Conservation (phyloP, 37 sponge, comb jelly and placozoan species). For the Eunapius fragilis region DNA sequence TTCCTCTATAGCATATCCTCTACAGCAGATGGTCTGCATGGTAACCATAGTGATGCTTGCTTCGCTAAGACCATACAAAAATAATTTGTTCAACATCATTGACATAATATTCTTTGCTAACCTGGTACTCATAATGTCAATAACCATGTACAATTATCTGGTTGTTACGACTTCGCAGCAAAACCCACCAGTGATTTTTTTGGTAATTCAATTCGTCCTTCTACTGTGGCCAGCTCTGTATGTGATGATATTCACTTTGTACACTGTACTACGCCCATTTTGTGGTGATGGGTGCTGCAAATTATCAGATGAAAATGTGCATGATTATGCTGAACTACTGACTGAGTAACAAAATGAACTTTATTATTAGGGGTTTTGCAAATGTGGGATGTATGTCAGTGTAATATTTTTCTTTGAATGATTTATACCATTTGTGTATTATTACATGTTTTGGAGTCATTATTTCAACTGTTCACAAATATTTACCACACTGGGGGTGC, state of each 20-base stretch:
- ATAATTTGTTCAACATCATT: constrained; percentile 41
- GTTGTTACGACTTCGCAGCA: background rate
- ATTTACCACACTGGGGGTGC: too few relatives aligned
- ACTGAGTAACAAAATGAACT: too few relatives aligned
- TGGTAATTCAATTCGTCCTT: background rate
- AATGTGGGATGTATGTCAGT: too few relatives aligned
- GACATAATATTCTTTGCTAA: constrained; percentile 55
- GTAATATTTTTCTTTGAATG: too few relatives aligned
- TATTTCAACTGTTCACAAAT: too few relatives aligned
- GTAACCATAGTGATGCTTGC: constrained; percentile 22
- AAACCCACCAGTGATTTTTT: background rate
- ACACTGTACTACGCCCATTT: background rate
- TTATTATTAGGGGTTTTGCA: too few relatives aligned
- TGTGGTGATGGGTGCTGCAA: background rate
- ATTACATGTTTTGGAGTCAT: too few relatives aligned
- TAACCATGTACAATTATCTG: constrained; percentile 46
- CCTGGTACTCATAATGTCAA: constrained; percentile 30
- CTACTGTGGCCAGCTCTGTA: background rate
- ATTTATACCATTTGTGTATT: too few relatives aligned
- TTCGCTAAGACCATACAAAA: constrained; percentile 62
- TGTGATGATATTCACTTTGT: background rate
- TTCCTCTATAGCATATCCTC: constrained; percentile 8
- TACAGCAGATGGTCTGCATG: constrained; percentile 28
- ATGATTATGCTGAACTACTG: too few relatives aligned
- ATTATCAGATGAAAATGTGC: background rate